These are phyloP conservation scores for Vollenhovia emeryi DNA, from an alignment of 1,140 invertebrate species.

Conservation along the genomic window DNA sequence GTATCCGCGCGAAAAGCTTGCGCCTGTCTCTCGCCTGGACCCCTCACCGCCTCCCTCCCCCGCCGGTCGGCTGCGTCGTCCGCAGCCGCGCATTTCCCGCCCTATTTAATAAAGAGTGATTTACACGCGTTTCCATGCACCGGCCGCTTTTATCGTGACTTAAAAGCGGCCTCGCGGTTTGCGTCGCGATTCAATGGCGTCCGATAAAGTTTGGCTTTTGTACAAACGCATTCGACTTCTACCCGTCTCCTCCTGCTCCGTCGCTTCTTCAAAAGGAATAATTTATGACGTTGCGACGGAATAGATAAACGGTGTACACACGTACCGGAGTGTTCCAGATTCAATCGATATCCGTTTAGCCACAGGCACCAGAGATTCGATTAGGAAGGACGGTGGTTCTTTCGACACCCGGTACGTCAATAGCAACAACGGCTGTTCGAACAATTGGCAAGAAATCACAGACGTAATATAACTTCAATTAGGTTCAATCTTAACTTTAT, in stretches of 20 bases:
- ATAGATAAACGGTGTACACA: constrained; percentile 40
- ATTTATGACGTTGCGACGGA: constrained; percentile 41
- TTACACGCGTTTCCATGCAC: constrained; percentile 70
- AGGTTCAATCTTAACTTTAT: not conserved
- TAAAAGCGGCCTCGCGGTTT: constrained; percentile 49
- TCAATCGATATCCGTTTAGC: constrained; percentile 28
- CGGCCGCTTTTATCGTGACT: constrained; percentile 57
- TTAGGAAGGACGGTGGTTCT: not conserved
- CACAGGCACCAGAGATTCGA: not conserved
- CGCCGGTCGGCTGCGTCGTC: constrained; percentile 18
- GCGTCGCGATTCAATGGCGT: constrained; percentile 54
- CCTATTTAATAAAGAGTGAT: constrained; percentile 77
- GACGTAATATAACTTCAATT: not conserved
- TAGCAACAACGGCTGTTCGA: not conserved
- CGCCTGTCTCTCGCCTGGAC: constrained; percentile 32
- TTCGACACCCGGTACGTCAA: not conserved
- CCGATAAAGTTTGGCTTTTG: constrained; percentile 59
- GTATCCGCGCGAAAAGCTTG: constrained; percentile 60
- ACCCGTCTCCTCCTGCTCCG: not conserved
- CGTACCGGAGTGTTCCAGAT: not conserved
- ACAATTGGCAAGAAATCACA: not conserved
- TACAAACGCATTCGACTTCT: constrained; percentile 48
- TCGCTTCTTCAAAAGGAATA: constrained; percentile 47
- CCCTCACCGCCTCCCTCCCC: not conserved
- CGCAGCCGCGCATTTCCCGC: constrained; percentile 65